Evolutionary conservation across 2,113 vertebrate species (phyloP), one percentile per base, ranked within the genome.

Genomic region (Brevimyrus niger): DNA sequence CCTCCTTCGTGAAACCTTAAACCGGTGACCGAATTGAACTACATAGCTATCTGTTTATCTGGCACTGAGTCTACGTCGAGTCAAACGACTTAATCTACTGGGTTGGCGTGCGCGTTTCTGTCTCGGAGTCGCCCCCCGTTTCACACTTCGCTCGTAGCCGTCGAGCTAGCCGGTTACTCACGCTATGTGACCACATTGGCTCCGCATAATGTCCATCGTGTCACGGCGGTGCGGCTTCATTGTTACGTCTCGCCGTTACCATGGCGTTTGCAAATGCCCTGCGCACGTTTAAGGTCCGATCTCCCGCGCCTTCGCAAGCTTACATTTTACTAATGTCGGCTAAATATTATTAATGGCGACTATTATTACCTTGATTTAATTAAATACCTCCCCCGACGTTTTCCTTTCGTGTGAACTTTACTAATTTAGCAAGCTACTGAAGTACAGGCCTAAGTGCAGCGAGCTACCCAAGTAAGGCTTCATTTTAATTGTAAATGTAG

Each of bases 1-100:
- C 95, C 93, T 95, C 95, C 93, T 95, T 94, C 94, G 89, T 89
- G n/a, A 44, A 90, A 87, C 47, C 42, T 87, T 87, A 44, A 53
- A 21, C 35, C 61, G 46, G 65, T 17, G 23, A 7, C 47, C 13
- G 46, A 38, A 46, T 61, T 8, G 53, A 48, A 50, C 86, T 4
- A 50, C 46, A n/a, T 48, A 17, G 82, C 44, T 55, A 7, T 23
- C 83, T n/a, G 7, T 84, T 55, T 51, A 87, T 87, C 35, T 89
- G 46, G 84, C 31, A 65, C 35, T 27, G 84, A 76, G 73, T 83
- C 80, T 7, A 47, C 44, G 38, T 83, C 61, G 21, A 53, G 44
- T 61, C 27, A 23, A 21, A 23, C 27, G 84, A 82, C 51, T 87
- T 53, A 80, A 87, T 87, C 82, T 61, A n/a, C 10, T 44, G 38